Evolutionary conservation across 2,888 invertebrate genomes (phyloP).

Genomic region (Galeopsomyia nigrocyanea): DNA sequence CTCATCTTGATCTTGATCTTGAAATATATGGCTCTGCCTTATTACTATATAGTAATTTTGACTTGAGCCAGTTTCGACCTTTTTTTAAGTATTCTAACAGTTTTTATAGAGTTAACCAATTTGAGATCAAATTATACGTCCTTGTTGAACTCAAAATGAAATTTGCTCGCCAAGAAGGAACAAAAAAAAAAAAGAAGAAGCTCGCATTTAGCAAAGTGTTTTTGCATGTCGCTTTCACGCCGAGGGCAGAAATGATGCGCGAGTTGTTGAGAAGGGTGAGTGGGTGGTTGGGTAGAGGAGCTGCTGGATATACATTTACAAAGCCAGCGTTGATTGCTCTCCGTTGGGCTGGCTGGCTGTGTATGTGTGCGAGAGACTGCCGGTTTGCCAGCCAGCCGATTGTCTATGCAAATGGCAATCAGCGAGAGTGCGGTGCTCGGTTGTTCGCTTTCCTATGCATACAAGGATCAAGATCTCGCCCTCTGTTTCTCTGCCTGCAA

Average conservation of each 20-base stretch:
- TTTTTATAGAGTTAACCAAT: too few species aligned
- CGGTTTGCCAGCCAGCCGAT: conserved; percentile 46
- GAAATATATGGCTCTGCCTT: too few species aligned
- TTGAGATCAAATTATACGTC: too few species aligned
- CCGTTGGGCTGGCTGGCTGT: conserved; percentile 40
- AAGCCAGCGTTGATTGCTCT: conserved; percentile 52
- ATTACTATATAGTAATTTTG: too few species aligned
- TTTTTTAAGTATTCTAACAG: too few species aligned
- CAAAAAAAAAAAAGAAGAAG: background rate
- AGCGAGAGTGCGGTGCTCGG: conserved; percentile 60
- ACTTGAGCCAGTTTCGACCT: too few species aligned
- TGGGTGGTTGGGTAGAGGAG: background rate
- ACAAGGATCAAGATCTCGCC: conserved; percentile 39
- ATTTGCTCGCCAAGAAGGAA: too few species aligned
- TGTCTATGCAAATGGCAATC: conserved; percentile 63
- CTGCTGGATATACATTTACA: conserved; percentile 40
- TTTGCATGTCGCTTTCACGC: conserved; percentile 31
- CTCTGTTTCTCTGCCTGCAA: conserved; percentile 34
- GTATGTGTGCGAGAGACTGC: background rate
- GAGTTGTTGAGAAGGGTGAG: background rate
- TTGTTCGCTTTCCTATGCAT: conserved; percentile 53
- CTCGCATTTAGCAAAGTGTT: conserved; percentile 23
- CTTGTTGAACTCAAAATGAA: background rate
- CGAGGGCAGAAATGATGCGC: conserved; percentile 21
- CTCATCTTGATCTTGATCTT: too few species aligned